phyloP scores from a whole-genome alignment of 2,113 vertebrate species.

The Cichladusa arquata region DNA sequence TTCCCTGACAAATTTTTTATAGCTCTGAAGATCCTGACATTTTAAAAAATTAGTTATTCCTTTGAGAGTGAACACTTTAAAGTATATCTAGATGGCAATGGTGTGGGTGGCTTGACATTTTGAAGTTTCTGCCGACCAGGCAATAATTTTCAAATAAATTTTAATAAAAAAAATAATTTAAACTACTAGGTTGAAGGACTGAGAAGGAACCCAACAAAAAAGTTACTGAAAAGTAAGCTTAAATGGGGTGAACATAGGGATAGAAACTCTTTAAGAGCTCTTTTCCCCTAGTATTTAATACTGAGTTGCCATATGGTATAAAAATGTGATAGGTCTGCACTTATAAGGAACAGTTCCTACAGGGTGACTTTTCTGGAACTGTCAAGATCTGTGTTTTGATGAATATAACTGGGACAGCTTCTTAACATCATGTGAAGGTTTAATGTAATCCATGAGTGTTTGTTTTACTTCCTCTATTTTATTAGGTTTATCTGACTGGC shows the following conservation, averaged over 20 bases:
- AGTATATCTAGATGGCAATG: not conserved
- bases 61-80: slow-evolving; percentile 23
- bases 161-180: not conserved
- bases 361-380: slow-evolving; percentile 1
- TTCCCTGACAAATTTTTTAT: not conserved
- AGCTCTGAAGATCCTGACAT: slow-evolving; percentile 1
- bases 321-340: slow-evolving; percentile 37
- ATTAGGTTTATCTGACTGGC: not conserved
- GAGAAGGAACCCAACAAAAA: slow-evolving; percentile 13
- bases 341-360: slow-evolving; percentile 11
- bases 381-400: slow-evolving; percentile 56
- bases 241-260: slow-evolving; percentile 32
- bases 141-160: slow-evolving; percentile 30
- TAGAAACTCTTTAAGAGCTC: not conserved
- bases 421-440: slow-evolving; percentile 40
- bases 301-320: slow-evolving; percentile 32
- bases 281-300: slow-evolving; percentile 26
- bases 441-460: slow-evolving; percentile 22
- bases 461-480: slow-evolving; percentile 27
- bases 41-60: not conserved
- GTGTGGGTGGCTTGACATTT: slow-evolving; percentile 21
- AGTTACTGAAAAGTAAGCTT: slow-evolving; percentile 47
- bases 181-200: not conserved
- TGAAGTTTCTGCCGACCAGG: slow-evolving; percentile 36
- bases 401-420: slow-evolving; percentile 50